phyloP scores from a whole-genome alignment of 2,888 invertebrate genomes.

The Coleophora deauratella region DNA sequence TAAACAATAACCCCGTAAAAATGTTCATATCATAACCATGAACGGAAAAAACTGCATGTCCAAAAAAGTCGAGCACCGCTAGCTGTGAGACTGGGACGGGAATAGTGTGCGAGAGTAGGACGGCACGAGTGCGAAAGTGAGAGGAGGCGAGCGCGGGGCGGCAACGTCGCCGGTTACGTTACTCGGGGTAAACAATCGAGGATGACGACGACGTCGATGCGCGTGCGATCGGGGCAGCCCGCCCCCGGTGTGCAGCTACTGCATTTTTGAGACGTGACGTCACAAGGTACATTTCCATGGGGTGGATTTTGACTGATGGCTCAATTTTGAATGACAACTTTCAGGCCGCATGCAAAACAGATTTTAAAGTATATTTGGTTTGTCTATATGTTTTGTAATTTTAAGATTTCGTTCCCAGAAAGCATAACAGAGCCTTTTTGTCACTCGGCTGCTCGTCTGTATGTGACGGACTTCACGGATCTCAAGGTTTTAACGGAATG shows the following conservation, averaged over 20 bases:
- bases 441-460: too few species aligned
- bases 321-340: too few species aligned
- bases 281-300: conserved; percentile 20
- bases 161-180: conserved; percentile 66
- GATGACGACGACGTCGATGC: conserved; percentile 50
- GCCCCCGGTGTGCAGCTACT: conserved; percentile 54
- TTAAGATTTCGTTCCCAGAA: too few species aligned
- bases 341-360: too few species aligned
- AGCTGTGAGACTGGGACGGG: conserved; percentile 48
- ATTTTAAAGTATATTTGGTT: too few species aligned
- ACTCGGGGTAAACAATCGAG: conserved; percentile 68
- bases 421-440: too few species aligned
- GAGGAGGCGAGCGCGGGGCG: conserved; percentile 62
- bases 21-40: conserved; percentile 52
- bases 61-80: conserved; percentile 73
- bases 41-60: conserved; percentile 64
- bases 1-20: conserved; percentile 51
- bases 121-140: conserved; percentile 61
- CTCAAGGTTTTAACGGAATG: too few species aligned
- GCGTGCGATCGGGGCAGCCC: conserved; percentile 49
- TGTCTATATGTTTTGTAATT: too few species aligned
- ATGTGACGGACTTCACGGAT: too few species aligned
- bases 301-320: neutral
- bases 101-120: conserved; percentile 33
- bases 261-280: conserved; percentile 61